phyloP scores from a whole-genome alignment of 2,888 invertebrate genomes.

The Germaria angustata region DNA sequence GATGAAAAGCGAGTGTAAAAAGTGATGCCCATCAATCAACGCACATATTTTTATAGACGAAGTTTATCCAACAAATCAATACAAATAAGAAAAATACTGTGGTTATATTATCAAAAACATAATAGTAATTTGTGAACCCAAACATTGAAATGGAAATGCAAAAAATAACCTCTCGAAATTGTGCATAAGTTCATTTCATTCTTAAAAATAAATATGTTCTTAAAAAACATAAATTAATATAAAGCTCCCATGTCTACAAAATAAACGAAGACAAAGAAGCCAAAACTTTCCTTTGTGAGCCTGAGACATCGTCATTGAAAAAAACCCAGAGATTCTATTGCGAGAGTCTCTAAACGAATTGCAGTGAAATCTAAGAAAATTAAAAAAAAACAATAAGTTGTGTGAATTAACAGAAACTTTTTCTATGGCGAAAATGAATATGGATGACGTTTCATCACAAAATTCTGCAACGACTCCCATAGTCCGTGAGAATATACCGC shows the following conservation, averaged over 20 bases:
- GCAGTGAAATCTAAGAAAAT: background rate
- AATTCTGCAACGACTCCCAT: slow-evolving; percentile 81
- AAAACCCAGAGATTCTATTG: background rate
- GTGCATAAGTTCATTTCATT: background rate
- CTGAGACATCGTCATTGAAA: background rate
- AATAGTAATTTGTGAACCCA: background rate
- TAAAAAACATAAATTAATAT: background rate
- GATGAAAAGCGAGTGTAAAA: slow-evolving; percentile 12
- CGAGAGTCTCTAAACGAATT: background rate
- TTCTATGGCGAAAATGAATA: slow-evolving; percentile 68
- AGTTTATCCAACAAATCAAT: slow-evolving; percentile 29
- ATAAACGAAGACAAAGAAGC: slow-evolving; percentile 26
- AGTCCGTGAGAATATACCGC: slow-evolving; percentile 85
- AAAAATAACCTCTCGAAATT: background rate
- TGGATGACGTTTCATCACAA: slow-evolving; percentile 80
- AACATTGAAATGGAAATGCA: background rate
- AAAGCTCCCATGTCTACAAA: slow-evolving; percentile 40
- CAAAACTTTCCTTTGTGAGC: slow-evolving; percentile 54
- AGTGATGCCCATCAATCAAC: slow-evolving; percentile 54
- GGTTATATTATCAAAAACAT: background rate
- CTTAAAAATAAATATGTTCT: background rate
- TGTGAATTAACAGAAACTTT: slow-evolving; percentile 59
- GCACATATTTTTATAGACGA: slow-evolving; percentile 53
- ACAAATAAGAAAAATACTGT: slow-evolving; percentile 16
- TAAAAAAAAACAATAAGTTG: slow-evolving; percentile 45